Base-by-base conservation (phyloP, 2,113 vertebrate species). In the Mesitornis unicolor region DNA sequence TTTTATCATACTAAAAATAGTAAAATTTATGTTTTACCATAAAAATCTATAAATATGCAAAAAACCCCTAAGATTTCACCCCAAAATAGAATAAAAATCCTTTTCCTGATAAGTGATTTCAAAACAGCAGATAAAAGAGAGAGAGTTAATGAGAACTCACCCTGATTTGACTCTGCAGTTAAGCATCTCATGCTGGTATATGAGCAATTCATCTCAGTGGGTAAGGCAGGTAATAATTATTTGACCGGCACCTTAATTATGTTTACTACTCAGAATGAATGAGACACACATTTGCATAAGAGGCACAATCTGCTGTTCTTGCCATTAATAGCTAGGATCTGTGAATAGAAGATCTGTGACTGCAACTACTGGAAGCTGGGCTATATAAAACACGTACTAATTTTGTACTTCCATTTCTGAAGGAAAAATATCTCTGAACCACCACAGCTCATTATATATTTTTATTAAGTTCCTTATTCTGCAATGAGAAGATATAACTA, bases 221-320 rank as follows among this genome's bases (percentile, higher is more conserved):
- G 83, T 74, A 92, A 68, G 17, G n/a, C 40, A 70, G 25, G n/a
- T 42, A 95, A 51, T 65, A 95, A 93, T 86, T 84, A 90, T 83
- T 64, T 78, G 56, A 84, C 64, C 13, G 2, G 54, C 63, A 50
- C n/a, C 50, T 85, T 92, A 85, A 93, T 93, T 92, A 84, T 80
- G 9, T 77, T 92, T 93, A 36, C 38, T 67, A 63, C 38, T 90
- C 16, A 69, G 67, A 88, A 86, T 70, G 35, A 93, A 93, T 71
- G 45, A 86, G 54, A 88, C 31, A 36, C 35, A 90, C 26, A 95
- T 95, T 95, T 89, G 76, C 68, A 92, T 95, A 84, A 95, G 78
- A 88, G 45, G 19, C 54, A 69, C 16, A 54, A 17, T 86, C 33
- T 81, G 59, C 79, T 84, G 59, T 38, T 77, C 45, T 70, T 81